These are phyloP conservation scores for Hirtodrosophila duncani DNA, from an alignment of 2,888 invertebrate genomes.

Conservation along the genomic window DNA sequence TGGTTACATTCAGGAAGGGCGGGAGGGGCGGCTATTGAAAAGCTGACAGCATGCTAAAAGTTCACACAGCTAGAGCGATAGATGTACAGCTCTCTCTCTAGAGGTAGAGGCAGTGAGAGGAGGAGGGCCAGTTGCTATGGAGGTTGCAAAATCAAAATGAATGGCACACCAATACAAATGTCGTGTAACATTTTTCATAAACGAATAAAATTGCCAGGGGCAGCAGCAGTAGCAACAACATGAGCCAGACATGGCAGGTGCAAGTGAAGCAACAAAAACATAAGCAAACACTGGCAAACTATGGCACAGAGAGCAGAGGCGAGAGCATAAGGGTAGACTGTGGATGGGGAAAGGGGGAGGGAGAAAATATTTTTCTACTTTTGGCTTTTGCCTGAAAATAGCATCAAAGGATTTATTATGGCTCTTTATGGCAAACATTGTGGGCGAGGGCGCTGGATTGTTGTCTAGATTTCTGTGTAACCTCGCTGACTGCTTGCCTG, in stretches of 20 bases:
- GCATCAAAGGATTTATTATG: constrained; percentile 70
- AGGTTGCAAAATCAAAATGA: constrained; percentile 1
- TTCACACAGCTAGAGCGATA: too few species aligned
- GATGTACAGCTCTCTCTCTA: too few species aligned
- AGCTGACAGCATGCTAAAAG: not conserved
- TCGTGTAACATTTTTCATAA: constrained; percentile 54
- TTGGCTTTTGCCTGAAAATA: constrained; percentile 63
- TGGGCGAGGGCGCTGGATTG: constrained; percentile 11
- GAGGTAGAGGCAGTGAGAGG: not conserved
- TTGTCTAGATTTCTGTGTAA: constrained; percentile 32
- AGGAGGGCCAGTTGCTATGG: constrained; percentile 12
- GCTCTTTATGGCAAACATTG: constrained; percentile 32
- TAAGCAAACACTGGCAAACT: constrained; percentile 13
- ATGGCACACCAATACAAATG: constrained; percentile 36
- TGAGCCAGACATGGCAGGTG: constrained; percentile 16
- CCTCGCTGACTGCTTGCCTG: constrained; percentile 2
- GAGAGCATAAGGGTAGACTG: not conserved
- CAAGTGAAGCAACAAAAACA: constrained; percentile 23
- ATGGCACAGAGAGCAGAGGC: not conserved
- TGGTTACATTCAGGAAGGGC: constrained; percentile 29
- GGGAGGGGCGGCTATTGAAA: constrained; percentile 9
- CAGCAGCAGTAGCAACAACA: constrained; percentile 13
- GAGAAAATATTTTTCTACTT: constrained; percentile 59
- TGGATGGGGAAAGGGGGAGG: not conserved
- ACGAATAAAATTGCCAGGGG: constrained; percentile 41